A percentile compares a stretch with the other conserved stretches of the same genome.
phyloP scores from a whole-genome alignment of 2,113 vertebrate genomes.

The Marmota monax region DNA sequence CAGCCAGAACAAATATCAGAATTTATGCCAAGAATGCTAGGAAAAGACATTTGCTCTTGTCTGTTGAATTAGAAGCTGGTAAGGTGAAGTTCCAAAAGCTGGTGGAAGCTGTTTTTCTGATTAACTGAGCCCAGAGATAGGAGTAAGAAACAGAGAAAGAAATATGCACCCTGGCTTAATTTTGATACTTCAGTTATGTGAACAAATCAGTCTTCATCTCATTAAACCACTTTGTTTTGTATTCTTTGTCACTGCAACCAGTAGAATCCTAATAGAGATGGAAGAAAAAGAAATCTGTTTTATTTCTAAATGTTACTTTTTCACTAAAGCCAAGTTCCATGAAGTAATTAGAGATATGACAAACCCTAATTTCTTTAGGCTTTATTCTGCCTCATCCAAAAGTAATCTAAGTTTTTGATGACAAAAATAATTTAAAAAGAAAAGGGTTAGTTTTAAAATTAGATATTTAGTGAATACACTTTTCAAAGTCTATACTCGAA shows the following conservation, averaged over 20 bases:
- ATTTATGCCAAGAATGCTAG: neutral
- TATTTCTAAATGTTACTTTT: neutral
- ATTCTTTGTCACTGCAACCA: neutral
- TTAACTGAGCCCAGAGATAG: neutral
- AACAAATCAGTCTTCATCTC: neutral
- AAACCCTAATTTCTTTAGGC: neutral
- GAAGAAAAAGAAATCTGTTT: neutral
- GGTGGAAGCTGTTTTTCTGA: neutral
- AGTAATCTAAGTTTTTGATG: constrained; percentile 4
- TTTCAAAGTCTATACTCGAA: neutral
- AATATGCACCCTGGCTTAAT: neutral
- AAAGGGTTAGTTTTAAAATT: neutral
- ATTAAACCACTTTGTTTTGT: constrained; percentile 22
- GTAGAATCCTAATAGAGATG: neutral
- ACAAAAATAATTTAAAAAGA: neutral
- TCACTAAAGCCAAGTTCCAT: neutral
- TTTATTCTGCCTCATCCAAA: neutral
- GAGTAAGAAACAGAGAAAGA: neutral
- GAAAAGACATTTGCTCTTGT: neutral
- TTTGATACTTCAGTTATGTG: neutral
- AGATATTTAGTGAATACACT: neutral
- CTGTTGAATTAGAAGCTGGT: neutral
- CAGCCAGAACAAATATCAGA: neutral
- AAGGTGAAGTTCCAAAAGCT: neutral
- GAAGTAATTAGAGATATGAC: neutral